A percentile compares a stretch with the other conserved stretches of the same genome.
Evolutionary conservation across 2,888 invertebrate genomes (phyloP).

Genomic region (Masnerella sp.): DNA sequence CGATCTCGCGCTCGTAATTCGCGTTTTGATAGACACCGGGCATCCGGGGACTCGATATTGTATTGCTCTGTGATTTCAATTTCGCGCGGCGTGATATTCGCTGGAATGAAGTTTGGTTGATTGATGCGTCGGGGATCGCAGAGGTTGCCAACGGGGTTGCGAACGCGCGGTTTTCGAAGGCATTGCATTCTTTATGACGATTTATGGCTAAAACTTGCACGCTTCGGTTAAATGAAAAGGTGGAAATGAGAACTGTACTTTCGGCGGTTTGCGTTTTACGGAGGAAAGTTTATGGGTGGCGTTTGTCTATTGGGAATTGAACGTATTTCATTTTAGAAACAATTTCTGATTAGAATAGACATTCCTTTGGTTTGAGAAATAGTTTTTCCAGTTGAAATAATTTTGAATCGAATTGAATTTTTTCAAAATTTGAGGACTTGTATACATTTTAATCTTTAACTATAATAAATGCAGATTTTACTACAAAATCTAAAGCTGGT

Average conservation of each 20-base stretch:
- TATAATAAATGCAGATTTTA: too few species aligned
- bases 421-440: too few species aligned
- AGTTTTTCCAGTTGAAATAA: too few species aligned
- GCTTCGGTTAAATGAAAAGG: background rate
- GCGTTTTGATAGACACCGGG: background rate
- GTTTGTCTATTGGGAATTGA: too few species aligned
- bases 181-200: constrained; percentile 31
- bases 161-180: constrained; percentile 24
- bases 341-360: too few species aligned
- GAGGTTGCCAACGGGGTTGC: constrained; percentile 9
- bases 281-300: too few species aligned
- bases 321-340: too few species aligned
- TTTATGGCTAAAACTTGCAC: constrained; percentile 30
- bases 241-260: constrained; percentile 23
- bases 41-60: background rate
- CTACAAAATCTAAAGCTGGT: too few species aligned
- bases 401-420: too few species aligned
- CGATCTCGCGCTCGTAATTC: constrained; percentile 24
- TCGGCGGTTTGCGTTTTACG: background rate
- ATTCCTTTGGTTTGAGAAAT: too few species aligned
- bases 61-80: constrained; percentile 42
- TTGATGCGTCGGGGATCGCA: constrained; percentile 28
- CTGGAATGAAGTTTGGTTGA: constrained; percentile 14
- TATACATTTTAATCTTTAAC: too few species aligned
- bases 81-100: constrained; percentile 16